A percentile compares a stretch with the other conserved stretches of the same genome.
phyloP scores from a whole-genome alignment of 1,140 invertebrate species.

The Streblospio benedicti region DNA sequence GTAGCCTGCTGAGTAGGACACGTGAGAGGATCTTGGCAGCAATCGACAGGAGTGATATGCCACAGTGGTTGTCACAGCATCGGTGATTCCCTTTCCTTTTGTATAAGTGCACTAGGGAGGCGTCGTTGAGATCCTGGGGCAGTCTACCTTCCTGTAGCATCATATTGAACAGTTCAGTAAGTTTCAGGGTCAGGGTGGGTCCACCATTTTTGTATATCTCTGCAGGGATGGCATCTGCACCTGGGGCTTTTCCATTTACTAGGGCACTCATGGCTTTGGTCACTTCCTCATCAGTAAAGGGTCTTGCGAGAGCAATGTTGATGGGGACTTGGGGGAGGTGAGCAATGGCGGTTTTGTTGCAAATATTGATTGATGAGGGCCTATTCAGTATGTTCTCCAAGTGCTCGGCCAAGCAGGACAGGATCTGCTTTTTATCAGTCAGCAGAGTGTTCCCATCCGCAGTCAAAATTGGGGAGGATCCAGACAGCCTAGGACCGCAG shows the following conservation, averaged over 20 bases:
- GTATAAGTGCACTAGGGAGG: conserved; percentile 17
- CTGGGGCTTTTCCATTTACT: too few relatives aligned
- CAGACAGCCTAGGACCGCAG: background rate
- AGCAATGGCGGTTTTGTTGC: too few relatives aligned
- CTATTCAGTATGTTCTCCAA: too few relatives aligned
- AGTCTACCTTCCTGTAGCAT: background rate
- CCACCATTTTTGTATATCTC: conserved; percentile 9
- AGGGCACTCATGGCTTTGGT: too few relatives aligned
- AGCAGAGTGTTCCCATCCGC: background rate
- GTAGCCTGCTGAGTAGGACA: conserved; percentile 16
- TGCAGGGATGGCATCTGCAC: too few relatives aligned
- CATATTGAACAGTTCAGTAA: background rate
- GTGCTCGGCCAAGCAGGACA: too few relatives aligned
- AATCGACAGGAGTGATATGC: conserved; percentile 17
- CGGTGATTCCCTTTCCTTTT: conserved; percentile 14
- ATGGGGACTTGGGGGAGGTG: too few relatives aligned
- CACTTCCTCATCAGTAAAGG: too few relatives aligned
- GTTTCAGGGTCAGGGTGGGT: too few relatives aligned
- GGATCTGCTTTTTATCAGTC: too few relatives aligned
- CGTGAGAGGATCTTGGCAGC: conserved; percentile 20
- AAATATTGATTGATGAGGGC: too few relatives aligned
- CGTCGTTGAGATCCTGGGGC: conserved; percentile 17
- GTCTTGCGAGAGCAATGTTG: too few relatives aligned
- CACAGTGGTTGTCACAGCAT: conserved; percentile 16
- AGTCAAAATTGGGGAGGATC: background rate